Evolutionary conservation across 2,113 vertebrate genomes (phyloP).

Genomic region (Psephotus haematonotus): DNA sequence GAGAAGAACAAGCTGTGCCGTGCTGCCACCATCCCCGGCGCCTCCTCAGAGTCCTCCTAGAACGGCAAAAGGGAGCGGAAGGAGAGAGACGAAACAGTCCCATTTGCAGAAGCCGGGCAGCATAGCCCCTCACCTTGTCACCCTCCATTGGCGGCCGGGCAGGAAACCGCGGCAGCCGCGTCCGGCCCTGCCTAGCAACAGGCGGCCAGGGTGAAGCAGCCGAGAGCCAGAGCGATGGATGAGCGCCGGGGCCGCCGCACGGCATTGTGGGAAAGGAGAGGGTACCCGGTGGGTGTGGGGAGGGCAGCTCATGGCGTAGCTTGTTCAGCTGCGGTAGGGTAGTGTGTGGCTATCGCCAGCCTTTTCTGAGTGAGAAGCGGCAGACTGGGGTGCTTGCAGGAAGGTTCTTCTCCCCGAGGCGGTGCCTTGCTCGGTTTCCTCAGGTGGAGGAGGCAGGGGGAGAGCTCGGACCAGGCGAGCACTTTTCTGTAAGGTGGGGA

Average conservation of each 20-base stretch:
- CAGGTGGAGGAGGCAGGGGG: too few species aligned
- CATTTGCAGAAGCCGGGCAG: too few species aligned
- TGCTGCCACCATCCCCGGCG: not conserved
- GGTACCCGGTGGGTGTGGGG: accelerated
- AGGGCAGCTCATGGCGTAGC: accelerated
- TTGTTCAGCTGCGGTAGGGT: accelerated
- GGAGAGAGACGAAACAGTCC: too few species aligned
- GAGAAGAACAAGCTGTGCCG: not conserved
- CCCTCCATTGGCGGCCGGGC: slow-evolving; percentile 26
- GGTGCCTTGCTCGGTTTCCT: not conserved
- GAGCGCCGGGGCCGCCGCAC: not conserved
- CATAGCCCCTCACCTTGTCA: slow-evolving; percentile 49
- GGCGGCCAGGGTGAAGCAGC: not conserved
- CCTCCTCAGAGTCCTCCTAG: not conserved
- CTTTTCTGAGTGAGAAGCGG: accelerated
- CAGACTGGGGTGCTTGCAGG: accelerated
- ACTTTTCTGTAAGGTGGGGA: accelerated
- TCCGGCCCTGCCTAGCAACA: slow-evolving; percentile 32
- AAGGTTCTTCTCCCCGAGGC: too few species aligned
- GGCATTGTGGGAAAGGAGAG: not conserved
- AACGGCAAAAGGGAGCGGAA: not conserved
- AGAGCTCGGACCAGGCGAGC: not conserved
- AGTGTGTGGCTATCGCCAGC: accelerated
- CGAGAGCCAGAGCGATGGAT: not conserved
- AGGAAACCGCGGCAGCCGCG: not conserved